Percentiles rank a stretch among this genome's conserved stretches.
phyloP scores from a whole-genome alignment of 2,797 vertebrate genomes.

The Lutjanus argentimaculatus region DNA sequence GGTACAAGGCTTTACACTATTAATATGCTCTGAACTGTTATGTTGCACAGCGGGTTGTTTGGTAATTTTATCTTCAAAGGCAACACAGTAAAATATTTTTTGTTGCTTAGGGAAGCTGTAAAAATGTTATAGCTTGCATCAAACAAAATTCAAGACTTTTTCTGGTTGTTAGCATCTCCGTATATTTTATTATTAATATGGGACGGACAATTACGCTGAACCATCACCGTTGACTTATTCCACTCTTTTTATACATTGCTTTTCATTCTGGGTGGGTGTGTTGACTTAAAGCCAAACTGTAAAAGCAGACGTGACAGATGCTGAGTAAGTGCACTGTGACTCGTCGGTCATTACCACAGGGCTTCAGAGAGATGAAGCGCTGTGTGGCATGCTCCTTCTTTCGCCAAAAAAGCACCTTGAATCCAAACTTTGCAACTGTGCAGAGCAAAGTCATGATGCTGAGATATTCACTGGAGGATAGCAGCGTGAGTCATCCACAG shows the following conservation, averaged over 20 bases:
- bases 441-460: constrained; percentile 71
- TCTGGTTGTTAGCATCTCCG: neutral
- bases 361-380: constrained; percentile 6
- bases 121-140: constrained; percentile 16
- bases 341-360: constrained; percentile 14
- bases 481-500: constrained; percentile 74
- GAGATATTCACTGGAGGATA: constrained; percentile 66
- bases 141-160: constrained; percentile 12
- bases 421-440: constrained; percentile 71
- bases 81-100: constrained; percentile 10
- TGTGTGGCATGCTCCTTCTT: constrained; percentile 6
- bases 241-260: neutral
- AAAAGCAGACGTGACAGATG: constrained; percentile 23
- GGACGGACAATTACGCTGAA: neutral
- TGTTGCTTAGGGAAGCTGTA: constrained; percentile 13
- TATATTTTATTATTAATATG: neutral
- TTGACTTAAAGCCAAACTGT: constrained; percentile 9
- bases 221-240: neutral
- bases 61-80: constrained; percentile 46
- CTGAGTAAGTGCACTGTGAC: constrained; percentile 15
- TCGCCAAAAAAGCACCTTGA: constrained; percentile 38
- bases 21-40: constrained; percentile 17
- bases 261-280: neutral
- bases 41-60: constrained; percentile 29
- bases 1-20: constrained; percentile 14